These are phyloP conservation scores for Manis javanica DNA, from an alignment of 2,797 vertebrate species.

Conservation along the genomic window DNA sequence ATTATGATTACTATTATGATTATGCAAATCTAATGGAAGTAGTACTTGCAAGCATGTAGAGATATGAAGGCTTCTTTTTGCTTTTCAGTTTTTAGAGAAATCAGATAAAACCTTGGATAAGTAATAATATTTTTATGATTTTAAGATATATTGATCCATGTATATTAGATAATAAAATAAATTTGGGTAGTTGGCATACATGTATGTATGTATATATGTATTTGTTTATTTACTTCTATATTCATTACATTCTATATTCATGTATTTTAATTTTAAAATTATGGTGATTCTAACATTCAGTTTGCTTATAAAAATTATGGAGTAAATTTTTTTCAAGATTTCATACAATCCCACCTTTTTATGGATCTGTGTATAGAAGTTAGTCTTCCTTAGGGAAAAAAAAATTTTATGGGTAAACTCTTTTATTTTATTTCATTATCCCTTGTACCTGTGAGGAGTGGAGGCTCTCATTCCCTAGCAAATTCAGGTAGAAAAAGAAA, in stretches of 20 bases:
- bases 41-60: not conserved
- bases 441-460: not conserved
- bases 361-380: not conserved
- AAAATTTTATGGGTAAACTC: not conserved
- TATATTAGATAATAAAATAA: slow-evolving; percentile 3
- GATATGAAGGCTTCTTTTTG: not conserved
- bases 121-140: not conserved
- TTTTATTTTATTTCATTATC: slow-evolving; percentile 20
- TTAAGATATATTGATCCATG: not conserved
- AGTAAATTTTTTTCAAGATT: not conserved
- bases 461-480: not conserved
- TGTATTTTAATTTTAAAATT: not conserved
- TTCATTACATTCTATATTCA: not conserved
- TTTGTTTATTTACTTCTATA: not conserved
- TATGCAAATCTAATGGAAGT: not conserved
- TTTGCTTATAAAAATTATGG: not conserved
- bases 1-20: not conserved
- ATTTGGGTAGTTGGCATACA: not conserved
- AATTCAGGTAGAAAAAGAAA: not conserved
- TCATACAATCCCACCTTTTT: not conserved
- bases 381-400: not conserved
- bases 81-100: not conserved
- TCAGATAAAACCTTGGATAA: not conserved
- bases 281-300: not conserved
- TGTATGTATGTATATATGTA: not conserved